Evolutionary conservation across 2,113 vertebrate genomes (phyloP), one percentile per base, ranked within the genome.

Genomic region (Melospiza melodia): DNA sequence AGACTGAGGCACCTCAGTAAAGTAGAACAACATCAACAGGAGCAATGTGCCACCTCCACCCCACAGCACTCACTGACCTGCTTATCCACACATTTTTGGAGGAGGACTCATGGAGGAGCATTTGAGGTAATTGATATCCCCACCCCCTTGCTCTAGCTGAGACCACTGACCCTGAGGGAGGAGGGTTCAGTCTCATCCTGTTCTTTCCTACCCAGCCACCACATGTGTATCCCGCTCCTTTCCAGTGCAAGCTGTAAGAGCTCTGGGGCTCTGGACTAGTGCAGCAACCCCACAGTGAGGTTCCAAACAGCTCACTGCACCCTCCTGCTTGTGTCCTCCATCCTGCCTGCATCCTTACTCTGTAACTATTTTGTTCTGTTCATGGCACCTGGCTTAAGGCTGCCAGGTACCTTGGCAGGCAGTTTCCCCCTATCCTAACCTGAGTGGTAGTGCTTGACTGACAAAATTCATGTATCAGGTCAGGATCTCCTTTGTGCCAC

Each of bases 191-290:
- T 28, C 71, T 76, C 41, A 57, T 37, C 44, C 46, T 28, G 10
- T 55, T 54, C 51, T 21, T 63, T 91, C 35, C 46, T 35, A 35
- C 24, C 15, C 84, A 72, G 48, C 12, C 71, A 28, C 17, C 8
- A 25, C 0, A 0, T 16, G 10, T 15, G n/a, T 46, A 48, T 39
- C 58, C 79, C 4, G 1, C 24, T 69, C 46, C 43, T 49, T 61
- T 68, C 31, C 75, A 58, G 28, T 1, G 2, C 3, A 6, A 74
- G 14, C 4, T 5, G 17, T 2, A 72, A 73, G 41, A 76, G 16
- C 15, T 57, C 37, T 39, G 24, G 16, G 12, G 44, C 48, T 23
- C 33, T 24, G 10, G 43, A 39, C 33, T 72, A 41, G 35, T 31
- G 49, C 46, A 85, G 59, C 25, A 51, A 28, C 20, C 31, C 7